Percentiles rank a stretch among this genome's conserved stretches.
These are phyloP conservation scores for Cyphomyrmex costatus DNA, from an alignment of 1,140 invertebrate species.

Conservation along the genomic window DNA sequence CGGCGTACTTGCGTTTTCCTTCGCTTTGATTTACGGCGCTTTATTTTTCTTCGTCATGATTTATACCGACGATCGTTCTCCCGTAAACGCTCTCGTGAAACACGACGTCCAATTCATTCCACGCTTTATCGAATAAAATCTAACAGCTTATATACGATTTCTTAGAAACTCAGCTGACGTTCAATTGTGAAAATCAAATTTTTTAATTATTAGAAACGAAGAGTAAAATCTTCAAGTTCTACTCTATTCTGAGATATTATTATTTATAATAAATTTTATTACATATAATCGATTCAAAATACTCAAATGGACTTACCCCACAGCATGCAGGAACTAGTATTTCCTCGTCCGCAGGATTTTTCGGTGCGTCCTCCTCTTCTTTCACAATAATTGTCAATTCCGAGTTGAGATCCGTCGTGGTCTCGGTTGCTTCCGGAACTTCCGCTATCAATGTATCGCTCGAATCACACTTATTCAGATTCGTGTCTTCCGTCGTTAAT, in stretches of 20 bases:
- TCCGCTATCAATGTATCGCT: constrained; percentile 83
- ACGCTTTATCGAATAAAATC: constrained; percentile 31
- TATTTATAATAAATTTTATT: constrained; percentile 2
- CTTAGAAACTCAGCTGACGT: background rate
- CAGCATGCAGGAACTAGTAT: constrained; percentile 33
- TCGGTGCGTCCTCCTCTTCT: background rate
- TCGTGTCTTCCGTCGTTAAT: constrained; percentile 67
- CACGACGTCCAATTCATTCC: constrained; percentile 14
- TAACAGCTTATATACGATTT: background rate
- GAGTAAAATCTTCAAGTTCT: background rate
- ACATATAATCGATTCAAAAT: background rate
- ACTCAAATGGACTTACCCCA: constrained; percentile 53
- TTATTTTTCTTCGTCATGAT: constrained; percentile 49
- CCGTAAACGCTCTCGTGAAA: constrained; percentile 21
- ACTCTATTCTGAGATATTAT: background rate
- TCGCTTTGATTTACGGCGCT: constrained; percentile 56
- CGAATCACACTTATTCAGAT: constrained; percentile 83
- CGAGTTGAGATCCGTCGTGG: background rate
- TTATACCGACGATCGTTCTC: constrained; percentile 45
- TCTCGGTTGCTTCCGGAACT: constrained; percentile 66
- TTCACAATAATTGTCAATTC: constrained; percentile 30
- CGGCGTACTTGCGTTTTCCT: constrained; percentile 45
- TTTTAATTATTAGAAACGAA: background rate
- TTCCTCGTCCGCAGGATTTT: background rate
- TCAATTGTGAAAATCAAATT: background rate